Evolutionary conservation across 2,797 vertebrate genomes (phyloP), one percentile per base, ranked within the genome.

Genomic region (Labeo calbasu): DNA sequence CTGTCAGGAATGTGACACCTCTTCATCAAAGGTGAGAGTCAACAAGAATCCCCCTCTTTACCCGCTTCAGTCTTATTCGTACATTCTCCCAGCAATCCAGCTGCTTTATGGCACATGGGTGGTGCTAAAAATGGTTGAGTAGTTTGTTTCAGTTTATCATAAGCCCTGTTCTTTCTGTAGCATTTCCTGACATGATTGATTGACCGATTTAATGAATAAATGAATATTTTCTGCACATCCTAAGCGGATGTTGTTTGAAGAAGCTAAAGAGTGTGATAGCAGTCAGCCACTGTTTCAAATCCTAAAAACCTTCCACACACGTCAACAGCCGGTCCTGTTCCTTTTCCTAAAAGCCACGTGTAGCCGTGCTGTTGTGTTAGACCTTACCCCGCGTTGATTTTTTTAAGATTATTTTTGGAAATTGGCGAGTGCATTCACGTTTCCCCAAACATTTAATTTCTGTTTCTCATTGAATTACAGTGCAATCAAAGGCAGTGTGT

Each of bases 1-100:
- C 93, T 99, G 98, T 94, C 97, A 99, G 91, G 98, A 99, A 87
- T 99, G 98, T 93, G 98, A 99, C 92, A 97, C 96, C 70, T 97
- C 97, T 5, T 98, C 97, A 87, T 99, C 98, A 84, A 98, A 98
- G 96, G 98, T 99, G 48, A 87, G 86, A 70, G 83, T 77, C 48
- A 25, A 65, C 71, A 46, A 12, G n/a, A 48, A 36, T 55, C 36
- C 32, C 32, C 17, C 12, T 79, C 32, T 36, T 36, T 40, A 8
- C 50, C 28, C 32, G 19, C 68, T 43, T 59, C 50, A 83, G 76
- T 36, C 14, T 15, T 48, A 23, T 48, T 68, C 59, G 7, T 61
- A 40, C 21, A 17, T 50, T 57, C 6, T 43, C 46, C 23, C 1
- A 25, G 28, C 32, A 73, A 23, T 73, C 25, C 40, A 36, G 73